phyloP scores from a whole-genome alignment of 1,140 invertebrate species.

The Rhynchophorus ferrugineus region DNA sequence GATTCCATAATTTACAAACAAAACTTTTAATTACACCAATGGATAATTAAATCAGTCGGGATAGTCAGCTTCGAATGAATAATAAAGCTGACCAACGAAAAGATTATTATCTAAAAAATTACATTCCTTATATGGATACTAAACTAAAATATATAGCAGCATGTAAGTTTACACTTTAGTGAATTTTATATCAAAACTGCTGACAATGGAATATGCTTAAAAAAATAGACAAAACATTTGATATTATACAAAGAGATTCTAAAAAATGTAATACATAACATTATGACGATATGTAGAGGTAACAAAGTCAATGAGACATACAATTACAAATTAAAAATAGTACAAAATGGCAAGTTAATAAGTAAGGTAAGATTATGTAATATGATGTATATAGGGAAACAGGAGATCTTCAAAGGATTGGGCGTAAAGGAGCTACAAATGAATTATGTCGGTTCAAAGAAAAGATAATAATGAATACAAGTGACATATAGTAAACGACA shows the following conservation, averaged over 20 bases:
- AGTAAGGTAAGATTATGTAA: background rate
- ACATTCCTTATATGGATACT: too few relatives aligned
- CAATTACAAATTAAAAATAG: background rate
- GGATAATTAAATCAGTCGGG: slow-evolving; percentile 14
- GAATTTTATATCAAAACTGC: too few relatives aligned
- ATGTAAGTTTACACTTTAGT: too few relatives aligned
- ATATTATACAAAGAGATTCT: slow-evolving; percentile 4
- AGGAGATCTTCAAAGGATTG: too few relatives aligned
- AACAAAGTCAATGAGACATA: slow-evolving; percentile 5
- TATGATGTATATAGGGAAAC: too few relatives aligned
- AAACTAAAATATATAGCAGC: too few relatives aligned
- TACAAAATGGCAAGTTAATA: background rate
- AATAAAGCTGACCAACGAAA: slow-evolving; percentile 13
- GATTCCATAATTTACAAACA: slow-evolving; percentile 26
- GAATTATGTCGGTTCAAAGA: too few relatives aligned
- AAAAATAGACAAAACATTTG: background rate
- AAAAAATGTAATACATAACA: slow-evolving; percentile 13
- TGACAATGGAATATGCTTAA: too few relatives aligned
- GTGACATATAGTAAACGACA: too few relatives aligned
- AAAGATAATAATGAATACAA: too few relatives aligned
- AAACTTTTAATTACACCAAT: slow-evolving; percentile 27
- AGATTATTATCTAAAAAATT: too few relatives aligned
- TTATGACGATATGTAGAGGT: slow-evolving; percentile 18
- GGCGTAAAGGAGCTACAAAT: too few relatives aligned
- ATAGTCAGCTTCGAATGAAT: slow-evolving; percentile 11